Base-by-base conservation (phyloP, 2,888 invertebrate genomes). In the Tineola bisselliella region DNA sequence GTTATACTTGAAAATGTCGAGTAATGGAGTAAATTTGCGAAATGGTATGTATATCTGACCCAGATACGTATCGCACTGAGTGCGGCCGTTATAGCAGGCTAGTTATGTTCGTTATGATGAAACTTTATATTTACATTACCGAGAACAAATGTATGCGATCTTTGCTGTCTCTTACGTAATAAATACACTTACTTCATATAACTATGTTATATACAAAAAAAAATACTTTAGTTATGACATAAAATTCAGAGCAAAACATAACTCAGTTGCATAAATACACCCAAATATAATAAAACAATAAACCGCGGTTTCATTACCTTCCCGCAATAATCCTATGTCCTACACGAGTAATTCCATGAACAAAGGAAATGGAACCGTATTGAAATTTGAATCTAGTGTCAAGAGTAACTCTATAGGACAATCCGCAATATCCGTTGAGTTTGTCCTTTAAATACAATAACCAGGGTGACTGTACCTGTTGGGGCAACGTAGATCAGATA, bases 41-140 rank as follows among this genome's bases (percentile, higher is more conserved):
- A 18, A 54, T 54, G 25, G 54, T 54, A 25, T 54, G 54, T 54
- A 11, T 54, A 25, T 25, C 54, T 54, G 83, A 78, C 81, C 82
- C 72, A 84, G 79, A 81, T 84, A 70, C 68, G 70, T 70, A 54
- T 54, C 54, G 25, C 54, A 48, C 25, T 25, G 54, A 54, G 54
- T 6, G 25, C 25, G 25, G 54, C 17, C 18, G 54, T 25, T 54
- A 18, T 54, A 25, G 18, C 12, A 25, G 25, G 54, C 54, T 25
- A 54, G 54, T 54, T 54, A 54, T 54, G 54, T 54, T 25, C 54
- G 25, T 25, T 25, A 33, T 58, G 58, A 30, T 43, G 59, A 44
- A 59, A 59, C 44, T n/a, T 31, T 44, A 59, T 59, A 59, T 59
- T 59, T 59, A 59, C 59, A 43, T 18, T 15, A 13, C 33, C 1